Evolutionary conservation across 2,888 invertebrate species (phyloP).

Genomic region (Pinctada fucata): DNA sequence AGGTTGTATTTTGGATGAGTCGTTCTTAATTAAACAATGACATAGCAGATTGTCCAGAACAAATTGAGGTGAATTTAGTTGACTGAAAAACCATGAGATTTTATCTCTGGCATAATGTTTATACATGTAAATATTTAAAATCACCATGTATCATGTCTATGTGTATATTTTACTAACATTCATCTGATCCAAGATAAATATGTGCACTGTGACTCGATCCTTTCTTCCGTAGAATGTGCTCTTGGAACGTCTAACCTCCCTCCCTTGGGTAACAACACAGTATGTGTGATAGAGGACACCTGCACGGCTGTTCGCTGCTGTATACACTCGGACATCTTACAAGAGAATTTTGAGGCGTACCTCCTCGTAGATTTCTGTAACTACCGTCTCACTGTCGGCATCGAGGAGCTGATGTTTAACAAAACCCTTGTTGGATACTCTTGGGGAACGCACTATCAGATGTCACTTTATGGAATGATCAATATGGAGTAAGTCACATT

Average conservation of each 20-base stretch:
- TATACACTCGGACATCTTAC: constrained; percentile 33
- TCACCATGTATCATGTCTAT: too few species aligned
- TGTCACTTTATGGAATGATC: constrained; percentile 34
- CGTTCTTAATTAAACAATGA: too few species aligned
- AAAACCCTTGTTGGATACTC: constrained; percentile 43
- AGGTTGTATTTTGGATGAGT: too few species aligned
- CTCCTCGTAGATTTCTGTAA: constrained; percentile 46
- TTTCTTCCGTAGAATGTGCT: constrained; percentile 29
- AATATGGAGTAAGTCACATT: constrained; percentile 37
- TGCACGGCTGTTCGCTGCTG: constrained; percentile 49
- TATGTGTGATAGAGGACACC: constrained; percentile 40
- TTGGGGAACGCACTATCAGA: constrained; percentile 41
- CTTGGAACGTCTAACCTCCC: constrained; percentile 17
- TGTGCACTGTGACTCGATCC: background rate
- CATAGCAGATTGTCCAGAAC: too few species aligned
- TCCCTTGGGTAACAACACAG: constrained; percentile 31
- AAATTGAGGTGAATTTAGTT: too few species aligned
- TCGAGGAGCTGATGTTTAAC: constrained; percentile 43
- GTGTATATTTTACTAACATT: too few species aligned
- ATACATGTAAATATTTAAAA: too few species aligned
- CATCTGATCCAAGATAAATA: too few species aligned
- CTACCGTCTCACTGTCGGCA: constrained; percentile 42
- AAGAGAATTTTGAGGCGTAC: constrained; percentile 40
- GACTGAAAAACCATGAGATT: too few species aligned
- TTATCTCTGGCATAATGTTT: too few species aligned